Evolutionary conservation across 2,113 vertebrate species (phyloP), one percentile per base, ranked within the genome.

Genomic region (Daubentonia madagascariensis): DNA sequence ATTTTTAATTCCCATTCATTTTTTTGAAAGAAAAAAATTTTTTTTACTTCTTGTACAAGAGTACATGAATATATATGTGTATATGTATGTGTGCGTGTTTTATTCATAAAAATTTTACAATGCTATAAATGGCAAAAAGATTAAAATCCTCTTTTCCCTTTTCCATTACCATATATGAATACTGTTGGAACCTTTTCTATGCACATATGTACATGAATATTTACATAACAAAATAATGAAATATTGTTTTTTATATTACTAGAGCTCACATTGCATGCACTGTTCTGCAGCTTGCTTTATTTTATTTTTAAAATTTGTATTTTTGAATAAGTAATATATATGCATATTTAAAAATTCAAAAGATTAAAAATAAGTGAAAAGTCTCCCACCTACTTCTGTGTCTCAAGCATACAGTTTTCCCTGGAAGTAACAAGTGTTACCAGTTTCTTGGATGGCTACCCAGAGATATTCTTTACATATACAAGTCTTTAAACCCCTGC

Each of bases 281-380:
- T 95, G 6, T 85, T 85, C 32, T 85, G 7, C 7, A 72, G 22
- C 61, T 94, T 81, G 48, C 59, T 80, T 89, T n/a, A 81, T 57
- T 84, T 92, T 89, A 28, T 79, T 67, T 93, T n/a, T 50, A 75
- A 80, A 67, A 67, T 89, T 92, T 96, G 16, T 88, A 48, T 57
- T 93, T 95, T 30, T 43, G 57, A 52, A 17, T 30, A 20, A 67
- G 3, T 76, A 40, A n/a, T 37, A 50, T 68, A 43, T 40, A 17
- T 40, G 6, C 28, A 48, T 54, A 90, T n/a, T 68, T 11, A 52
- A 48, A 83, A 40, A 75, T 40, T 61, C 8, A 61, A 70, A 84
- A 61, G 5, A 37, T 63, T 37, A 32, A 30, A 83, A 43, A 89
- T 59, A n/a, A 54, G 18, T 25, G 28, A 52, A 88, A 88, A 61